A percentile compares a stretch with the other conserved stretches of the same genome.
These are phyloP conservation scores for Caenorhabditis afra DNA, from an alignment of 2,888 invertebrate species.

Conservation along the genomic window DNA sequence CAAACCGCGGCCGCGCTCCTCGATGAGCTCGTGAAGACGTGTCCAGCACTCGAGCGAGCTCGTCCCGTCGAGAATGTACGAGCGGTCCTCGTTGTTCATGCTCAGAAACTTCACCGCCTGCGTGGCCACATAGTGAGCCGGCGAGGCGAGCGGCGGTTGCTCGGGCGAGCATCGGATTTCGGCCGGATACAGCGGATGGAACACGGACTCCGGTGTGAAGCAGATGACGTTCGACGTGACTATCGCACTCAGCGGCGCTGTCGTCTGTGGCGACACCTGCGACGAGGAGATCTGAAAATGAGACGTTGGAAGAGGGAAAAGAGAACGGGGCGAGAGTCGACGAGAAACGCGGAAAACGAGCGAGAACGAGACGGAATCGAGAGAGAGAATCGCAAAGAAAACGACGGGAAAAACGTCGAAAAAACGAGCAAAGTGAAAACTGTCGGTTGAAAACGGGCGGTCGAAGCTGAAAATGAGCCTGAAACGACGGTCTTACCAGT, in stretches of 20 bases:
- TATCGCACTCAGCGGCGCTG: conserved; percentile 56
- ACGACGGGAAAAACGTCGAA: too few relatives aligned
- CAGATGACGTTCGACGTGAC: conserved; percentile 78
- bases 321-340: too few relatives aligned
- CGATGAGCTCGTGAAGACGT: conserved; percentile 72
- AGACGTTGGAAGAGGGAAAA: too few relatives aligned
- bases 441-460: too few relatives aligned
- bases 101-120: conserved; percentile 73
- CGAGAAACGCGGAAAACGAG: too few relatives aligned
- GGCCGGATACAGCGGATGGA: conserved; percentile 79
- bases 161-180: conserved; percentile 67
- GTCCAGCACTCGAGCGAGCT: conserved; percentile 75
- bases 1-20: conserved; percentile 59
- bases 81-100: conserved; percentile 67
- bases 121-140: conserved; percentile 75
- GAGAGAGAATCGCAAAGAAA: too few relatives aligned
- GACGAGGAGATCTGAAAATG: conserved; percentile 56
- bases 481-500: conserved; percentile 56
- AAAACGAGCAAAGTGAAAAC: too few relatives aligned
- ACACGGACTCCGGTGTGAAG: conserved; percentile 78
- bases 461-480: too few relatives aligned
- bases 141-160: conserved; percentile 67
- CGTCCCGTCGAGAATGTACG: conserved; percentile 70
- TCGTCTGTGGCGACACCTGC: not conserved
- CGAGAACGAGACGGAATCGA: too few relatives aligned